Evolutionary conservation across 2,113 vertebrate genomes (phyloP).

Genomic region (Laticauda laticaudata): DNA sequence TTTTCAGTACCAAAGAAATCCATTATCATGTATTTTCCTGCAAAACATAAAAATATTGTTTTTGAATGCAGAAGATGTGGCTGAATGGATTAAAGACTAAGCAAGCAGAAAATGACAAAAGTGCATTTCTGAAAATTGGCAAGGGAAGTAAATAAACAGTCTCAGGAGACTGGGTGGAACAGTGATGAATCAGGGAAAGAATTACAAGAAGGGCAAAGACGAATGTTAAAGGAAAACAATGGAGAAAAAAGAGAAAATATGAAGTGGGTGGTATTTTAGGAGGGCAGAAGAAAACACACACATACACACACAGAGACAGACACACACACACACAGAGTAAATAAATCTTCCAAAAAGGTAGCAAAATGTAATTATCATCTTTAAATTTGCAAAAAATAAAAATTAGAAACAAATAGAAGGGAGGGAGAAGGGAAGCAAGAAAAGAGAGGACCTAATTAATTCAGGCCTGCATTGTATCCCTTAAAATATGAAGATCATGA

Average conservation of each 20-base stretch:
- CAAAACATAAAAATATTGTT: neutral
- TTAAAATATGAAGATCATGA: neutral
- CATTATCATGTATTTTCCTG: neutral
- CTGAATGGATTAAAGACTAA: neutral
- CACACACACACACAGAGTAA: neutral
- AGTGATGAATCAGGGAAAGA: conserved; percentile 7
- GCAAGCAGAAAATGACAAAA: neutral
- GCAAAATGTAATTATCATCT: neutral
- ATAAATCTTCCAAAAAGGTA: neutral
- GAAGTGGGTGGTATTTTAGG: neutral
- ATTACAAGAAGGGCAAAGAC: neutral
- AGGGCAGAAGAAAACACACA: neutral
- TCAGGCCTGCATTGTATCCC: neutral
- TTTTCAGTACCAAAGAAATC: neutral
- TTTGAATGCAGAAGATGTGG: neutral
- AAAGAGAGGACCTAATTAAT: neutral
- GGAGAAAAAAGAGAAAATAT: neutral
- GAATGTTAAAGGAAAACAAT: neutral
- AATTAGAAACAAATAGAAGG: neutral
- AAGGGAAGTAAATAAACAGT: neutral
- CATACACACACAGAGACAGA: too few relatives aligned
- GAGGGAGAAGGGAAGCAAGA: neutral
- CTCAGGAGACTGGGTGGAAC: neutral
- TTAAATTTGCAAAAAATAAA: neutral
- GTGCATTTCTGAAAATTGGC: neutral